A percentile compares a stretch with the other conserved stretches of the same genome.
Evolutionary conservation across 1,140 invertebrate species (phyloP).

Genomic region (Phortica variegata): DNA sequence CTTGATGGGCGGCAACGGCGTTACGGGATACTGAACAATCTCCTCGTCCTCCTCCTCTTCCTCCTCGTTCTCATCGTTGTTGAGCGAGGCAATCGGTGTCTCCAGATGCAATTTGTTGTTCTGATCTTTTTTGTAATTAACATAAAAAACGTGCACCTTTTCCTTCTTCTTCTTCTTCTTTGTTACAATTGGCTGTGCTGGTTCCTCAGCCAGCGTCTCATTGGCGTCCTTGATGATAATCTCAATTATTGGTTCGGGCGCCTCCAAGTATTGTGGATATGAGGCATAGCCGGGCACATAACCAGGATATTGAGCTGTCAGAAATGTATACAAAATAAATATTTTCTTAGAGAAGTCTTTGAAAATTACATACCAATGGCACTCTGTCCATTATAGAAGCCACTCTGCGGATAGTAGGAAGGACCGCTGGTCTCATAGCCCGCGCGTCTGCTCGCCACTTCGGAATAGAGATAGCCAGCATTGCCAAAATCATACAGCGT

Average conservation of each 20-base stretch:
- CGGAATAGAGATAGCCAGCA: conserved; percentile 40
- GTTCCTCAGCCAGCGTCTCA: conserved; percentile 72
- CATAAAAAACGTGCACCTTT: conserved; percentile 85
- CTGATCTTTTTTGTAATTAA: conserved; percentile 82
- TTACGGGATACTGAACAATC: conserved; percentile 78
- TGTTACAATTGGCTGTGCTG: conserved; percentile 59
- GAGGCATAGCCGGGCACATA: conserved; percentile 26
- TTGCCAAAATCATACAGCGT: conserved; percentile 52
- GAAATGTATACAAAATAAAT: background rate
- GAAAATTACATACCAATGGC: conserved; percentile 32
- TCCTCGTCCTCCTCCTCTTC: conserved; percentile 65
- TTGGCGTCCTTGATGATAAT: conserved; percentile 89
- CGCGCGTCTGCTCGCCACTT: conserved; percentile 40
- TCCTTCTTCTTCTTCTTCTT: conserved; percentile 69
- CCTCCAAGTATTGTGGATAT: conserved; percentile 68
- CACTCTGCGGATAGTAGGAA: conserved; percentile 35
- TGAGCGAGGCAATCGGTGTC: conserved; percentile 47
- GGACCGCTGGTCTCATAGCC: conserved; percentile 32
- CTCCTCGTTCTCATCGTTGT: conserved; percentile 46
- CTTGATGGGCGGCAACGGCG: conserved; percentile 65
- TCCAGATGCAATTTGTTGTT: conserved; percentile 60
- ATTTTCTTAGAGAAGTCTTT: background rate
- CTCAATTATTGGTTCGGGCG: conserved; percentile 86
- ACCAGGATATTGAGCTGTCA: conserved; percentile 42
- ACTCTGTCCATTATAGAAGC: conserved; percentile 45